Conservation (phyloP, 1,140 invertebrate genomes). For the Lepidurus packardi region DNA sequence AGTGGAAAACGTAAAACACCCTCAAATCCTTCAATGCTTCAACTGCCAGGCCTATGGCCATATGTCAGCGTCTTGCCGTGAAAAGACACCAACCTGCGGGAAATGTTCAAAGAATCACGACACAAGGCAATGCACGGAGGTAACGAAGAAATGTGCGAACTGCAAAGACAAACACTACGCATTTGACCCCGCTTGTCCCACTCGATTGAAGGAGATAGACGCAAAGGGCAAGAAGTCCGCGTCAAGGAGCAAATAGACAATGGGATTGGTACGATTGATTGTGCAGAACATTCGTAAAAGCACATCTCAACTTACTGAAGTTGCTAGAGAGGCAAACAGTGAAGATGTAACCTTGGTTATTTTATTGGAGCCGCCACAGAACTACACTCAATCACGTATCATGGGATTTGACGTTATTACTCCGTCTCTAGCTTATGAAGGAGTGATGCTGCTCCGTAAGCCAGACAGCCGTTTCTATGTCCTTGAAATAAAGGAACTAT, state of each 20-base stretch:
- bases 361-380: slow-evolving; percentile 3
- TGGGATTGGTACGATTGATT: not conserved
- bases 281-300: not conserved
- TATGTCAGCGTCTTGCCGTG: too few species aligned
- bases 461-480: not conserved
- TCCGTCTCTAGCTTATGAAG: not conserved
- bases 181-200: not conserved
- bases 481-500: slow-evolving; percentile 17
- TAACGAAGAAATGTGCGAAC: not conserved
- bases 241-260: not conserved
- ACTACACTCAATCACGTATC: not conserved
- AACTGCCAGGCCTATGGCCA: too few species aligned
- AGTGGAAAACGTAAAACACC: too few species aligned
- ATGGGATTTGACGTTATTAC: not conserved
- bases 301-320: not conserved
- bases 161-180: slow-evolving; percentile 11
- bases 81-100: not conserved
- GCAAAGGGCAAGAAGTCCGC: not conserved
- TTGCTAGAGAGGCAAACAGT: not conserved
- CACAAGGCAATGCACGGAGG: not conserved
- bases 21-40: too few species aligned
- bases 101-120: slow-evolving; percentile 21
- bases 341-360: slow-evolving; percentile 6
- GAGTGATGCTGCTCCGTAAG: not conserved
- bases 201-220: not conserved